Percentiles rank a stretch among this genome's conserved stretches.
phyloP scores from a whole-genome alignment of 1,140 invertebrate species.

The Ruditapes philippinarum region DNA sequence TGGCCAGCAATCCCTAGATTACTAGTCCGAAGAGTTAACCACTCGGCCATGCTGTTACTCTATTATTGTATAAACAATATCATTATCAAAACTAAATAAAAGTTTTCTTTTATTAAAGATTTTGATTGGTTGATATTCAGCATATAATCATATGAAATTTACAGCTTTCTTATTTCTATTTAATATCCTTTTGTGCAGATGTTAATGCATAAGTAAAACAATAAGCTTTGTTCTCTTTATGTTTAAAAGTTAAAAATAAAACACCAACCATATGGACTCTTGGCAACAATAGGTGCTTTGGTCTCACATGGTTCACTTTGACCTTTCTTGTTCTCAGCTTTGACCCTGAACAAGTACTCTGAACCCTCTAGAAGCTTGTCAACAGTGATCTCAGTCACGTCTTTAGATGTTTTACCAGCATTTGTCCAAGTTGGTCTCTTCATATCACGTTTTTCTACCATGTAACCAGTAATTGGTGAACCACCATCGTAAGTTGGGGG shows the following conservation, averaged over 20 bases:
- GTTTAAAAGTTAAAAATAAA: not conserved
- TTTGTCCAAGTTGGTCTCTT: slow-evolving; percentile 82
- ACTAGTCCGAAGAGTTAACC: too few species aligned
- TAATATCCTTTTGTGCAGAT: too few species aligned
- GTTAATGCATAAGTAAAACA: too few species aligned
- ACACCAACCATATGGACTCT: slow-evolving; percentile 96
- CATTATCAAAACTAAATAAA: too few species aligned
- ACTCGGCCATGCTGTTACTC: too few species aligned
- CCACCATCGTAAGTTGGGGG: slow-evolving; percentile 97
- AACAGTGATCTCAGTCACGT: slow-evolving; percentile 88
- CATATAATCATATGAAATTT: too few species aligned
- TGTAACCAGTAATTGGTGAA: slow-evolving; percentile 97
- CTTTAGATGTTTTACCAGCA: slow-evolving; percentile 75
- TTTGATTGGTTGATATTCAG: too few species aligned
- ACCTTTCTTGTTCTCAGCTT: slow-evolving; percentile 96
- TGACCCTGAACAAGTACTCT: slow-evolving; percentile 96
- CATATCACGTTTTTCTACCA: slow-evolving; percentile 93
- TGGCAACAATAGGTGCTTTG: slow-evolving; percentile 93
- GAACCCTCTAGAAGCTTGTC: slow-evolving; percentile 96
- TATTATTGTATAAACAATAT: too few species aligned
- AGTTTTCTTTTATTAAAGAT: too few species aligned
- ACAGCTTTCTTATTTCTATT: too few species aligned
- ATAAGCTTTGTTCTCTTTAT: too few species aligned
- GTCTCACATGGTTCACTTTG: slow-evolving; percentile 93
- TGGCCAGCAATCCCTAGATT: too few species aligned